Evolutionary conservation across 1,140 invertebrate genomes (phyloP).

Genomic region (Telenomus remus): DNA sequence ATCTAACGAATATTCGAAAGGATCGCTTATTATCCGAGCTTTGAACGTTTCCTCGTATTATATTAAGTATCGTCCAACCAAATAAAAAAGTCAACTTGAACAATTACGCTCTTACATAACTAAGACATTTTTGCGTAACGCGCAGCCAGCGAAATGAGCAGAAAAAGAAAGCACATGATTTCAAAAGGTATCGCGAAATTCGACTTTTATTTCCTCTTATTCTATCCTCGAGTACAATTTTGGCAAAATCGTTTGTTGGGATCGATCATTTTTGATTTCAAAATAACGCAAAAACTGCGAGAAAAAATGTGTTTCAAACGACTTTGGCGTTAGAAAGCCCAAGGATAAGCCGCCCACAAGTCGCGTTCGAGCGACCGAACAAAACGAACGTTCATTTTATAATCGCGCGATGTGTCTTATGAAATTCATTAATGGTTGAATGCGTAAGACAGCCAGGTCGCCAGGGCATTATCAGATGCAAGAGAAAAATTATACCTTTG

Average conservation of each 20-base stretch:
- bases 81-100: conserved; percentile 27
- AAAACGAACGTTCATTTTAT: conserved; percentile 42
- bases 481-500: conserved; percentile 57
- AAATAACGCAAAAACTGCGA: too few species aligned
- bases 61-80: conserved; percentile 10
- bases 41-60: conserved; percentile 17
- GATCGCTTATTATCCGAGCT: conserved; percentile 13
- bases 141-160: conserved; percentile 11
- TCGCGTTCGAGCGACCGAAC: conserved; percentile 37
- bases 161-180: conserved; percentile 1
- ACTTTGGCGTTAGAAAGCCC: conserved; percentile 49
- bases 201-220: too few species aligned
- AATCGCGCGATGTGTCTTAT: conserved; percentile 61
- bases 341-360: conserved; percentile 56
- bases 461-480: conserved; percentile 60
- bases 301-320: conserved; percentile 30
- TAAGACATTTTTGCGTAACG: conserved; percentile 39
- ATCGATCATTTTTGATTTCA: too few species aligned
- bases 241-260: too few species aligned
- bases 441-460: conserved; percentile 45
- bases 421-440: conserved; percentile 66
- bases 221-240: too few species aligned
- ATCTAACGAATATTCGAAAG: conserved; percentile 47
- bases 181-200: too few species aligned
- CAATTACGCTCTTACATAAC: conserved; percentile 29